Evolutionary conservation across 1,140 invertebrate species (phyloP), one percentile per base, ranked within the genome.

Genomic region (Ips nitidus): DNA sequence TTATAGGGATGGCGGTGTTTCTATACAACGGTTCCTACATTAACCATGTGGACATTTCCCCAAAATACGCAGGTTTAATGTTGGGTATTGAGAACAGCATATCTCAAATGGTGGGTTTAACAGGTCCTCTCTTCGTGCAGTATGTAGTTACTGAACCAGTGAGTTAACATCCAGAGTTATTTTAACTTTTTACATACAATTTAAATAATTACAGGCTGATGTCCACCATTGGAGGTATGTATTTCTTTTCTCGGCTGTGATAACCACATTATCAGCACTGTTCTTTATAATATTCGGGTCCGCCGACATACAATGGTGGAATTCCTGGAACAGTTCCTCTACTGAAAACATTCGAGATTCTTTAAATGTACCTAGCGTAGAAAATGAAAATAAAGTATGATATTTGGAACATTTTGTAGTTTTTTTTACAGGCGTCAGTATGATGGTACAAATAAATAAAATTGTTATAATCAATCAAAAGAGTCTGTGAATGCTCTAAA

Each of bases 281-380:
- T 55, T 71, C 22, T 71, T 71, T 42, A 71, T 66, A 41, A 47
- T 55, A 5, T 71, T 71, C n/a, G 69, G 69, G 39, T 71, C 69
- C 2, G 69, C 69, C 4, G 47, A 71, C n/a, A 65, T 71, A 3
- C 69, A 71, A 37, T 71, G 69, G 69, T 71, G 69, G 69, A 71
- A 71, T 55, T 63, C 53, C 2, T 67, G 65, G 65, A 60, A 41
- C 2, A 60, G 43, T 41, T 59, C 55, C 36, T 59, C 56, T 36
- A 52, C 42, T 7, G 65, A 67, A 43, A 52, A 42, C 53, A 38
- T 52, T 41, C 42, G 45, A 8, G 57, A 67, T 52, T 43, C 65
- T 6, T 41, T 67, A 37, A 59, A 60, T 59, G 62, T 40, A 22
- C 22, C 22, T 22, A 22, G 22, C 22, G 22, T 22, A 22, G 22